A percentile compares a stretch with the other conserved stretches of the same genome.
Conservation (phyloP, 2,113 vertebrate genomes). For the Cathartes aura region DNA sequence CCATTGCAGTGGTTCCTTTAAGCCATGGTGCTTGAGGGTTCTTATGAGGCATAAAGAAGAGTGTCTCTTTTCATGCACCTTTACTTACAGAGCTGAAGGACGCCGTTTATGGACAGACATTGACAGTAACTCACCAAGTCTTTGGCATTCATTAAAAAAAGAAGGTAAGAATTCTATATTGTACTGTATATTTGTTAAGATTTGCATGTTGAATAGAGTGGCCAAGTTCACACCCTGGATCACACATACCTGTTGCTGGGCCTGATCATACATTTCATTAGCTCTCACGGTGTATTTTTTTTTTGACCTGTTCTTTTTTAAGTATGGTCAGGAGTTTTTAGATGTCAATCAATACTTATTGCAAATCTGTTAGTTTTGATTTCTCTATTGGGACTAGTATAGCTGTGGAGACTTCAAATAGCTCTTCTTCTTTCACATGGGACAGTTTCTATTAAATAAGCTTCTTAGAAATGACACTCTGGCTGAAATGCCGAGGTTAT, state of each 20-base stretch:
- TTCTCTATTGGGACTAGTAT: background rate
- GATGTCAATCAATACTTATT: background rate
- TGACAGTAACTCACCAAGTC: background rate
- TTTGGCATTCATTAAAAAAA: background rate
- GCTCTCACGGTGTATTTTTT: background rate
- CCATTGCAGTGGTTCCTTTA: background rate
- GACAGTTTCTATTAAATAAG: background rate
- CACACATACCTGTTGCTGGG: background rate
- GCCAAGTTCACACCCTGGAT: background rate
- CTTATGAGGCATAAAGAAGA: background rate
- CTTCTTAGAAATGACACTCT: background rate
- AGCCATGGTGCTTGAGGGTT: background rate
- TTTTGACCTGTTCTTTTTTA: background rate
- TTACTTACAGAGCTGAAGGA: background rate
- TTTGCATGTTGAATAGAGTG: background rate
- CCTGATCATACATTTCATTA: background rate
- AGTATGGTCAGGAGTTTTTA: background rate
- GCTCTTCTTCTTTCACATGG: background rate
- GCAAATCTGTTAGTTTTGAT: background rate
- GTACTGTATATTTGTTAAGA: background rate
- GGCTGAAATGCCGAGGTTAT: background rate
- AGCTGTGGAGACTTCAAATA: background rate
- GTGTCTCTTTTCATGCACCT: background rate
- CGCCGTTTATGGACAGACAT: background rate
- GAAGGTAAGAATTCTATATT: background rate